Evolutionary conservation across 2,888 invertebrate genomes (phyloP).

Genomic region (Acrobasis consociella): DNA sequence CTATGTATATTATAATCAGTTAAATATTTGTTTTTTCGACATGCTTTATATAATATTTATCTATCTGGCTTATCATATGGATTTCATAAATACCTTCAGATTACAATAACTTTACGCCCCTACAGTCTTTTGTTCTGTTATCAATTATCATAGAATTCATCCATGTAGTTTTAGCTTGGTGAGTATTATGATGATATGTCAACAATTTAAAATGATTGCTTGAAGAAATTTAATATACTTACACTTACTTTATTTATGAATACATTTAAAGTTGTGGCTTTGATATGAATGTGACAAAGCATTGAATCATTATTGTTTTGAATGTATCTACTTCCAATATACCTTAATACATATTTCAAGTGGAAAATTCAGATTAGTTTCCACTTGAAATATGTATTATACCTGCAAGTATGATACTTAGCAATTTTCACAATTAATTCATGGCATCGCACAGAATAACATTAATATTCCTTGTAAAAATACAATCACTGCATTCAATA

Average conservation of each 20-base stretch:
- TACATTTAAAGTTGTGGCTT: no score
- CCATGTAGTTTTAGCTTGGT: conserved; percentile 3
- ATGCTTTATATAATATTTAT: conserved; percentile 14
- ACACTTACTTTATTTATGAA: not conserved
- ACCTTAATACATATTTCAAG: no score
- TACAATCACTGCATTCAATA: no score
- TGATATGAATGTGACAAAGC: no score
- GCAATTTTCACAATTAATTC: no score
- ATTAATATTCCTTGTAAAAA: no score
- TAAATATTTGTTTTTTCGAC: conserved; percentile 4
- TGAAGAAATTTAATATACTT: not conserved
- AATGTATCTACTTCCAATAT: no score
- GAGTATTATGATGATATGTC: conserved; percentile 2
- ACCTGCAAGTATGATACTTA: no score
- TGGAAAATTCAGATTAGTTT: no score
- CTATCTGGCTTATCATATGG: not conserved
- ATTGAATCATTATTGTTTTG: no score
- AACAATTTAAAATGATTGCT: not conserved
- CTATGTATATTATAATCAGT: not conserved
- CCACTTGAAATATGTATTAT: no score
- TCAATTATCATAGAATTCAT: not conserved
- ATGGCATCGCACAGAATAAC: no score
- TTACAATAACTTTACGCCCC: conserved; percentile 7
- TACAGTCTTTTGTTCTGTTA: conserved; percentile 13
- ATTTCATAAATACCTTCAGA: not conserved